Evolutionary conservation across 2,888 invertebrate genomes (phyloP).

Genomic region (Resseliella maxima): DNA sequence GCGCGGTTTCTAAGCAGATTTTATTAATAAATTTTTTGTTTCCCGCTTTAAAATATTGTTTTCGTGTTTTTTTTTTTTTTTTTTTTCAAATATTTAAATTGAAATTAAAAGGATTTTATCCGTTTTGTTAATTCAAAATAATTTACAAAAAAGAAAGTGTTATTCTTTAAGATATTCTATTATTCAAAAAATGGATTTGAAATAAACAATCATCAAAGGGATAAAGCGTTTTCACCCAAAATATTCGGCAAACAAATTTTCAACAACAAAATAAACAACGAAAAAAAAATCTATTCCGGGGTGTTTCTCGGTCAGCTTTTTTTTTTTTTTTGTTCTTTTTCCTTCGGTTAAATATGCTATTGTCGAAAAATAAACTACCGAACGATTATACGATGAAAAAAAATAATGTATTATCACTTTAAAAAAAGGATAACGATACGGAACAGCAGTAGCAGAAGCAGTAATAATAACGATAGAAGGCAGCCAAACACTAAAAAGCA

Average conservation of each 20-base stretch:
- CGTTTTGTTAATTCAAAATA: background rate
- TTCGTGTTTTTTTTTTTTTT: too few relatives aligned
- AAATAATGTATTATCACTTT: background rate
- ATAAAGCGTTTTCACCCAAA: background rate
- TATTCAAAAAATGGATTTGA: background rate
- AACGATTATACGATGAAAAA: background rate
- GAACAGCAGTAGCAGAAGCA: background rate
- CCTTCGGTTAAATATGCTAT: background rate
- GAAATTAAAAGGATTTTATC: background rate
- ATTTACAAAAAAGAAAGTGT: background rate
- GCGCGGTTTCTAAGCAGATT: background rate
- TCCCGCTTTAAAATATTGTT: background rate
- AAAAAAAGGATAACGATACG: background rate
- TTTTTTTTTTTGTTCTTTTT: background rate
- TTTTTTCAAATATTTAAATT: too few relatives aligned
- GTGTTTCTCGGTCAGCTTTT: background rate
- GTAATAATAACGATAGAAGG: background rate
- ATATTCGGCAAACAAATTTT: background rate
- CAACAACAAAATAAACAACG: background rate
- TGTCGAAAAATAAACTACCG: constrained; percentile 21
- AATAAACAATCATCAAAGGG: background rate
- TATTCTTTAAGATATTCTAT: background rate
- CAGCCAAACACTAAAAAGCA: background rate
- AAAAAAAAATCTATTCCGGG: background rate
- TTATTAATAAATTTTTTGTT: background rate